A percentile compares a stretch with the other conserved stretches of the same genome.
phyloP scores from a whole-genome alignment of 2,888 invertebrate genomes.

The Agrochola litura region DNA sequence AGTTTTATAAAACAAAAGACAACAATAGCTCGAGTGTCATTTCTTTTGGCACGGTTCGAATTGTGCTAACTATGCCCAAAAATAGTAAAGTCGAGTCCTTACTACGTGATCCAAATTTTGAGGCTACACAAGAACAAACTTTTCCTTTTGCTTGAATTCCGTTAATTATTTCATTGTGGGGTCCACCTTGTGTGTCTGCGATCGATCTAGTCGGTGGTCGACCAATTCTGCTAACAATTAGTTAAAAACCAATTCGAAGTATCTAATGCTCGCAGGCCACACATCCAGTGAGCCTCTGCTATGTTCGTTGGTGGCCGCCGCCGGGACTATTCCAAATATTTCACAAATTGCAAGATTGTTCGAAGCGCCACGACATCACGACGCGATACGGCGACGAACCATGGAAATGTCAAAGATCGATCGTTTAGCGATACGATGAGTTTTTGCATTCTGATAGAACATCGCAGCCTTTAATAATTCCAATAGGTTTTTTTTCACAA shows the following conservation, averaged over 20 bases:
- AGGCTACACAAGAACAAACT: neutral
- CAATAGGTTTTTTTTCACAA: conserved; percentile 1
- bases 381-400: conserved; percentile 69
- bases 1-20: conserved; percentile 17
- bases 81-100: neutral
- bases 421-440: conserved; percentile 58
- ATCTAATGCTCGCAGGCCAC: conserved; percentile 68
- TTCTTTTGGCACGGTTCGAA: conserved; percentile 14
- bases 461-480: conserved; percentile 3
- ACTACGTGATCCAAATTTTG: conserved; percentile 24
- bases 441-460: conserved; percentile 50
- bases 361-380: conserved; percentile 80
- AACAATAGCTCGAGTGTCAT: neutral
- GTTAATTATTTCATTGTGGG: conserved; percentile 43
- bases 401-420: conserved; percentile 71
- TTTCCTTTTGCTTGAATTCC: conserved; percentile 23
- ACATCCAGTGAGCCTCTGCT: conserved; percentile 64
- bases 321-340: conserved; percentile 86
- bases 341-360: conserved; percentile 87
- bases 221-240: conserved; percentile 54
- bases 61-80: neutral
- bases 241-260: conserved; percentile 60
- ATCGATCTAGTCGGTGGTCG: conserved; percentile 45
- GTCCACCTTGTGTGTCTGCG: conserved; percentile 41
- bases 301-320: conserved; percentile 85